Base-by-base conservation (phyloP, 2,888 invertebrate genomes). In the Melanotus villosus region DNA sequence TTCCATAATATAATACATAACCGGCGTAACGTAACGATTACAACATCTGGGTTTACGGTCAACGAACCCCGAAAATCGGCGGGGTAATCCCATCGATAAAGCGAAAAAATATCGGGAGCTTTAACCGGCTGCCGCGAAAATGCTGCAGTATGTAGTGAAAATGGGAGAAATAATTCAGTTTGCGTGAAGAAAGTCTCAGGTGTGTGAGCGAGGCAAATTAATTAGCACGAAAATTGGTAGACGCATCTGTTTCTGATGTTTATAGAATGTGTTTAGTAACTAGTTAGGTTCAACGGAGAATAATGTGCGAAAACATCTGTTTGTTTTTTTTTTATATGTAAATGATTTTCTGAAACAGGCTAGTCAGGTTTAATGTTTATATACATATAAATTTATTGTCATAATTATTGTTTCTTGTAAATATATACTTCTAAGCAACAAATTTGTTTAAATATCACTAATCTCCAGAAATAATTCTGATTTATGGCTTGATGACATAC, bases 11-110 rank as follows among this genome's bases (percentile, higher is more conserved):
- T n/a, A n/a, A 63, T 30, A 7, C 50, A 23, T 32, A 34, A 12
- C 32, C 52, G 16, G 26, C 26, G 30, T 26, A 47, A 56, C 32
- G 52, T 32, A 56, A 41, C 64, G 64, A 41, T 52, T 43, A 43
- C 9, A 43, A 59, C 56, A 66, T 58, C 57, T 66, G 66, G 66
- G 52, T 30, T 59, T 16, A 47, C 36, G 66, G 59, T 66, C 66
- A 41, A 58, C 66, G 66, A 66, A 66, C 66, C 59, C 67, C 77
- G 45, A 64, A 64, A 56, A 36, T 64, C 26, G 54, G 54, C 54
- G 38, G 64, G 64, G 64, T 41, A 41, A 64, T 9, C 21, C 32
- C 54, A 56, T 56, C 64, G 41, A 62, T 62, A 62, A 62, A 41
- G 41, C 56, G 41, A 56, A 52, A 52, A 62, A 43, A 64, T 56